Evolutionary conservation across 2,888 invertebrate species (phyloP).

Genomic region (Heliconius erato): DNA sequence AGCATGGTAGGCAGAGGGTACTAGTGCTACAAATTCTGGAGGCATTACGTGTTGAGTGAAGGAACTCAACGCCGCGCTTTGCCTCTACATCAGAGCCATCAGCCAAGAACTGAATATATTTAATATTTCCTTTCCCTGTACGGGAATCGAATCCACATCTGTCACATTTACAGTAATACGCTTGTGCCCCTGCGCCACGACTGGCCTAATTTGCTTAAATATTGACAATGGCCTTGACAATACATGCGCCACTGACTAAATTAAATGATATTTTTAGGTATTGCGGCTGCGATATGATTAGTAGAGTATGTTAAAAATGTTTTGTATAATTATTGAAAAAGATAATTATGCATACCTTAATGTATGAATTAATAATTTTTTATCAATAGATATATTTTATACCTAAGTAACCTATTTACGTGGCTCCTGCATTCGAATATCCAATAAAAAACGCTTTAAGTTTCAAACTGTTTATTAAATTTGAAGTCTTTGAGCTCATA

Average conservation of each 20-base stretch:
- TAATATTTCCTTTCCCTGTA: too few relatives aligned
- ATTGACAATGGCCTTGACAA: slow-evolving; percentile 4
- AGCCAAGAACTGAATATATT: too few relatives aligned
- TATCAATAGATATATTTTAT: background rate
- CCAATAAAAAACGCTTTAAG: background rate
- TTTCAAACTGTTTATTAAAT: background rate
- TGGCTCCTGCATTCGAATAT: background rate
- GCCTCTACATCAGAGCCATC: too few relatives aligned
- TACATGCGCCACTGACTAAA: too few relatives aligned
- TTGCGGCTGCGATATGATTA: background rate
- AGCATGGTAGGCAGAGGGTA: too few relatives aligned
- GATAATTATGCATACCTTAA: too few relatives aligned
- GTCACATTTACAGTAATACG: too few relatives aligned
- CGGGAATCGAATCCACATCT: too few relatives aligned
- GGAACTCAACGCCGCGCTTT: too few relatives aligned
- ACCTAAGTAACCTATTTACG: background rate
- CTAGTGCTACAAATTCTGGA: too few relatives aligned
- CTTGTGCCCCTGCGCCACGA: too few relatives aligned
- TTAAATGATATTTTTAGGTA: background rate
- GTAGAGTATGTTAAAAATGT: background rate
- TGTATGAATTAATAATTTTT: background rate
- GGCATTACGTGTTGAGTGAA: too few relatives aligned
- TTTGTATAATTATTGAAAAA: background rate
- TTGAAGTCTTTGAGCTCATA: background rate
- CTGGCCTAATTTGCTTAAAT: background rate